phyloP scores from a whole-genome alignment of 2,113 vertebrate genomes.

The Rhipidura dahli region DNA sequence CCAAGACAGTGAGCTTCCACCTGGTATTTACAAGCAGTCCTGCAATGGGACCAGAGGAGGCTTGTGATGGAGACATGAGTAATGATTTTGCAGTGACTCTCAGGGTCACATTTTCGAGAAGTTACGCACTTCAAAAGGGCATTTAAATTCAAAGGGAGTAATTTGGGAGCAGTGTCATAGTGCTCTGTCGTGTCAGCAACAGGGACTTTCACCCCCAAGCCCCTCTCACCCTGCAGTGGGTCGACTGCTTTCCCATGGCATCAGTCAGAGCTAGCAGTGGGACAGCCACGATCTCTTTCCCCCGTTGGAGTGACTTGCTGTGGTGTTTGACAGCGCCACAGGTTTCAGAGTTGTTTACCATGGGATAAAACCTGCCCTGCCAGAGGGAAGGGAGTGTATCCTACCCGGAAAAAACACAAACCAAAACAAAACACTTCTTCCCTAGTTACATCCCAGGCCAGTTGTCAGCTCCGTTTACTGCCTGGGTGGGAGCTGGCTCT shows the following conservation, averaged over 20 bases:
- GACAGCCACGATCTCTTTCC: not conserved
- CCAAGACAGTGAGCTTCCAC: not conserved
- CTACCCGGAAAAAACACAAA: not conserved
- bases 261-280: not conserved
- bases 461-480: not conserved
- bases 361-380: slow-evolving; percentile 11
- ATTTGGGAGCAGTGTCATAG: not conserved
- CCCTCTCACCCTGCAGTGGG: accelerated
- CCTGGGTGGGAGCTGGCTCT: not conserved
- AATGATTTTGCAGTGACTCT: not conserved
- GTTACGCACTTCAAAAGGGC: not conserved
- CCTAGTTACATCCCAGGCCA: not conserved
- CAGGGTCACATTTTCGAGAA: not conserved
- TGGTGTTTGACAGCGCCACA: not conserved
- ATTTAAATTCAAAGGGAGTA: not conserved
- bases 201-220: not conserved
- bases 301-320: not conserved
- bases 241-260: not conserved
- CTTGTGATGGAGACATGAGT: not conserved
- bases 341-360: not conserved
- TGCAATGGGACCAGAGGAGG: not conserved
- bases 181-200: accelerated
- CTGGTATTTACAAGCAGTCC: not conserved
- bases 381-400: slow-evolving; percentile 15
- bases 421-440: not conserved